Evolutionary conservation across 2,888 invertebrate genomes (phyloP).

Genomic region (Acleris laterana): DNA sequence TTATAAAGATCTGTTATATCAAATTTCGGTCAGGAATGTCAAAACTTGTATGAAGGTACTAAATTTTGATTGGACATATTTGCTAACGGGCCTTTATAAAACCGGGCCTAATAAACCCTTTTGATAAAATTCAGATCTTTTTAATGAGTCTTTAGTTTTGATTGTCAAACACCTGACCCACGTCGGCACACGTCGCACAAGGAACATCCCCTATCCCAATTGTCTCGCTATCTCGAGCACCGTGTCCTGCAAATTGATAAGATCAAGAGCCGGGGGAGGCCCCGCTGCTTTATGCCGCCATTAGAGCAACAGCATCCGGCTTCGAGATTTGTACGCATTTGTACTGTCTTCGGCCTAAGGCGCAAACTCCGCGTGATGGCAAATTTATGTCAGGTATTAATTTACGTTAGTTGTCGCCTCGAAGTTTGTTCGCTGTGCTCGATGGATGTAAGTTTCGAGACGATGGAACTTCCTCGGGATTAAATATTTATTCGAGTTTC

Average conservation of each 20-base stretch:
- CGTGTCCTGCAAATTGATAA: conserved; percentile 69
- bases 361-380: conserved; percentile 75
- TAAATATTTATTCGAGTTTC: conserved; percentile 53
- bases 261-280: conserved; percentile 54
- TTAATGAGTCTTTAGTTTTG: too few species aligned
- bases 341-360: conserved; percentile 68
- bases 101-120: too few species aligned
- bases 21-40: too few species aligned
- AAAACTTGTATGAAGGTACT: too few species aligned
- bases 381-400: conserved; percentile 84
- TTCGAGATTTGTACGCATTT: conserved; percentile 51
- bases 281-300: conserved; percentile 72
- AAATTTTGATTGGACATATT: too few species aligned
- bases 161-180: conserved; percentile 15
- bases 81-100: too few species aligned
- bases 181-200: background rate
- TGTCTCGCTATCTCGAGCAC: conserved; percentile 53
- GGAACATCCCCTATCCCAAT: conserved; percentile 42
- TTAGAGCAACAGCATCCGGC: conserved; percentile 53
- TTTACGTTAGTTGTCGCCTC: conserved; percentile 76
- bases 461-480: conserved; percentile 51
- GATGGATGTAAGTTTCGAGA: conserved; percentile 44
- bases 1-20: too few species aligned
- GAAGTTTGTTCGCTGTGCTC: conserved; percentile 62
- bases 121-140: too few species aligned